A percentile compares a stretch with the other conserved stretches of the same genome.
These are phyloP conservation scores for Corynorhinus townsendii DNA, from an alignment of 2,113 vertebrate genomes.

Conservation along the genomic window DNA sequence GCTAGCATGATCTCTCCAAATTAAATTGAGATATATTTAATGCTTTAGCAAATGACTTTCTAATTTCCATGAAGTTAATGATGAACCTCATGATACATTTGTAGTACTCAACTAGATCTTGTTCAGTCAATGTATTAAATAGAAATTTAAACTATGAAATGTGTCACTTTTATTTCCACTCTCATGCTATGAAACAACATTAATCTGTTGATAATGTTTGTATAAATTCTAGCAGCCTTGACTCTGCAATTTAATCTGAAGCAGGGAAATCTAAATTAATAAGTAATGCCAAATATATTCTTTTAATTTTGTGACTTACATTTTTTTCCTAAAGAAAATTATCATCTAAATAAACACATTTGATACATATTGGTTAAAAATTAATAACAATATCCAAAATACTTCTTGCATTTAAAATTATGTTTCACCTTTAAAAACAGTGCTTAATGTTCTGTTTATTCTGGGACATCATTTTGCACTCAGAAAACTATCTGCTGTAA, in stretches of 20 bases:
- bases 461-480: conserved; percentile 58
- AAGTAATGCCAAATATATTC: conserved; percentile 62
- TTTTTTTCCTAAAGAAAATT: not conserved
- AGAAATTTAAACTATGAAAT: not conserved
- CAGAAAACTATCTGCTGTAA: conserved; percentile 62
- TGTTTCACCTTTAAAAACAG: conserved; percentile 66
- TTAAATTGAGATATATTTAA: not conserved
- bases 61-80: conserved; percentile 2
- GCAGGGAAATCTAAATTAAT: conserved; percentile 56
- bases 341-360: conserved; percentile 26
- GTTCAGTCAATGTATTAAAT: not conserved
- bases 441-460: conserved; percentile 23
- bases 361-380: conserved; percentile 62
- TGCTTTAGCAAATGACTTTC: conserved; percentile 22
- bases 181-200: not conserved
- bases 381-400: conserved; percentile 62
- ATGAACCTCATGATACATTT: not conserved
- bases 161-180: not conserved
- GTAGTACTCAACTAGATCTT: not conserved
- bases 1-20: not conserved
- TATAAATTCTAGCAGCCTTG: conserved; percentile 50
- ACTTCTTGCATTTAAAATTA: conserved; percentile 52
- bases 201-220: conserved; percentile 28
- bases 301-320: conserved; percentile 50
- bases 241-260: conserved; percentile 49